Conservation (phyloP, 1,140 invertebrate species). For the Thereuonema tuberculata region DNA sequence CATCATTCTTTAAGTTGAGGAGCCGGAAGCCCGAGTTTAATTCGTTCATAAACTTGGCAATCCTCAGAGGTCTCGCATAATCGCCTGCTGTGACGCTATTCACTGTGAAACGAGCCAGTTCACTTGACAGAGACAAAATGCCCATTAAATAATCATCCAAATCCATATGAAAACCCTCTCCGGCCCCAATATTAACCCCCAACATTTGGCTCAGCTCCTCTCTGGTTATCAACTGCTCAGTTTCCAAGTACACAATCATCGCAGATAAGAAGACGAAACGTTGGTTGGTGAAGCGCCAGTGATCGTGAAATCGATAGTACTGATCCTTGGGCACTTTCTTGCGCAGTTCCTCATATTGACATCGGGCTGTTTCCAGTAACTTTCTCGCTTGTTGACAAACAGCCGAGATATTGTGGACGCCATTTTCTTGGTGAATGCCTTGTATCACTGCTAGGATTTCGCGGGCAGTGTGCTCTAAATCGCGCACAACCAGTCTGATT, state of each 20-base stretch:
- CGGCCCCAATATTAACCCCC: constrained; percentile 32
- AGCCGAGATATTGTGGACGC: constrained; percentile 39
- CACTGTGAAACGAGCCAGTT: constrained; percentile 69
- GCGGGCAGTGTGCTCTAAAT: constrained; percentile 50
- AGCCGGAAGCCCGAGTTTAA: constrained; percentile 75
- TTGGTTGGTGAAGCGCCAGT: constrained; percentile 71
- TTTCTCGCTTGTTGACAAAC: constrained; percentile 42
- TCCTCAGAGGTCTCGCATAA: constrained; percentile 60
- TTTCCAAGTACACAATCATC: constrained; percentile 62
- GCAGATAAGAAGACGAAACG: constrained; percentile 59
- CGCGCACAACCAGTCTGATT: constrained; percentile 48
- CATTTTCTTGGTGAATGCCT: constrained; percentile 48
- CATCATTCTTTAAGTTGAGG: constrained; percentile 82
- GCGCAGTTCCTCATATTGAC: constrained; percentile 42
- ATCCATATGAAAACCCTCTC: constrained; percentile 71
- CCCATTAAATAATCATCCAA: constrained; percentile 81
- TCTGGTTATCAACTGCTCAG: constrained; percentile 51
- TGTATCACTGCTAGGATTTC: constrained; percentile 54
- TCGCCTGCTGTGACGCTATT: constrained; percentile 78
- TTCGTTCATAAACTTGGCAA: constrained; percentile 71
- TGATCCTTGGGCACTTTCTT: constrained; percentile 45
- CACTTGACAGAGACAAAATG: constrained; percentile 59
- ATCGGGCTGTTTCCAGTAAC: constrained; percentile 40
- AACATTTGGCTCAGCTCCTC: constrained; percentile 62
- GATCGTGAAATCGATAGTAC: constrained; percentile 71